These are phyloP conservation scores for Platygyra sinensis DNA, from an alignment of 64 coral and sea anemone genomes.

Conservation along the genomic window DNA sequence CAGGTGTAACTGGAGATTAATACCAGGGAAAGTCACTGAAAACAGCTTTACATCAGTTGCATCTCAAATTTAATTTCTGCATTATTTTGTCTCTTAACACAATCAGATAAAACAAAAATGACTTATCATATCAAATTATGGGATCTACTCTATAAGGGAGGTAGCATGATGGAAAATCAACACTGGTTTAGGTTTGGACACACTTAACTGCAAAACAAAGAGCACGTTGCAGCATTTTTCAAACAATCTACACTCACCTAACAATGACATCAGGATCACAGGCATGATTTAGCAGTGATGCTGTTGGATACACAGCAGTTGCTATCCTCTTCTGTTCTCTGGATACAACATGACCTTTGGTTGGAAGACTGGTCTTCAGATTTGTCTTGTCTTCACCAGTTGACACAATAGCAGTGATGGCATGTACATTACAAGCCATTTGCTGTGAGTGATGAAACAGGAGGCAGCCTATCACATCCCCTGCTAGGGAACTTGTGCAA, in stretches of 20 bases:
- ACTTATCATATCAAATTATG: too few species aligned
- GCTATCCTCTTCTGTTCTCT: slow-evolving; percentile 90
- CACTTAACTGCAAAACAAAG: too few species aligned
- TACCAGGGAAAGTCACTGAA: too few species aligned
- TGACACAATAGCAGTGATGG: slow-evolving; percentile 91
- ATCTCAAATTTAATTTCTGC: too few species aligned
- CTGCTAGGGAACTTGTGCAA: slow-evolving; percentile 35
- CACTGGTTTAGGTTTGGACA: too few species aligned
- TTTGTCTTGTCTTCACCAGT: slow-evolving; percentile 49
- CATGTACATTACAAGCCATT: slow-evolving; percentile 95
- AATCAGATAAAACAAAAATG: too few species aligned
- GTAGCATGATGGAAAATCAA: too few species aligned
- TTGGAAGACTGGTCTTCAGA: neutral
- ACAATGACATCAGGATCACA: slow-evolving; percentile 99
- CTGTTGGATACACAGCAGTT: slow-evolving; percentile 90
- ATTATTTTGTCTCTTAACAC: too few species aligned
- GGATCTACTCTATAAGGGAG: too few species aligned
- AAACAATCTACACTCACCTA: slow-evolving; percentile 53
- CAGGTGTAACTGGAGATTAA: too few species aligned
- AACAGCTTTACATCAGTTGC: too few species aligned
- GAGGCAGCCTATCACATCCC: slow-evolving; percentile 79
- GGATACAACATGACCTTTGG: neutral
- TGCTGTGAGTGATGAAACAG: slow-evolving; percentile 87
- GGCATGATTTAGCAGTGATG: slow-evolving; percentile 94
- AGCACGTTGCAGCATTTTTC: too few species aligned